Percentiles rank a stretch among this genome's conserved stretches.
phyloP scores from a whole-genome alignment of 2,888 invertebrate genomes.

The Pemphredon lugubris region DNA sequence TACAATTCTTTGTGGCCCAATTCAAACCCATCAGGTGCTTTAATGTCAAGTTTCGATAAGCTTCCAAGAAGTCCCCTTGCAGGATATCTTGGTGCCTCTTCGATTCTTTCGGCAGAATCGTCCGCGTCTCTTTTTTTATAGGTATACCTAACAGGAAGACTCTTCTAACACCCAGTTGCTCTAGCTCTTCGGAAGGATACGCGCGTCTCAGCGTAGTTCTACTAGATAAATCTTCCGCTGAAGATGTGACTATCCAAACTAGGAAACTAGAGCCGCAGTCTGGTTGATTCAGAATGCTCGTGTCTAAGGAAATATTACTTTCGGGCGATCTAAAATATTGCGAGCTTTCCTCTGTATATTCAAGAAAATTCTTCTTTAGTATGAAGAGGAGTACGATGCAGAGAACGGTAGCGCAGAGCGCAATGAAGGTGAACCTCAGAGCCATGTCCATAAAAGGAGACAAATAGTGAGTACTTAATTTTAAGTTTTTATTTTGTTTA shows the following conservation, averaged over 20 bases:
- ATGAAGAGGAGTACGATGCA: not conserved
- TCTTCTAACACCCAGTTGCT: constrained; percentile 84
- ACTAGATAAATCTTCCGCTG: constrained; percentile 87
- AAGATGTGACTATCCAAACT: constrained; percentile 87
- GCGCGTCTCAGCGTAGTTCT: constrained; percentile 88
- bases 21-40: constrained; percentile 92
- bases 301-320: not conserved
- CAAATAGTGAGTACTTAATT: too few species aligned
- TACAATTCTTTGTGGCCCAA: constrained; percentile 87
- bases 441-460: not conserved
- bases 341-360: too few species aligned
- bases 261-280: constrained; percentile 61
- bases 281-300: constrained; percentile 45
- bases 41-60: constrained; percentile 90
- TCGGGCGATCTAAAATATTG: too few species aligned
- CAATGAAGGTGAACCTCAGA: not conserved
- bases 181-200: constrained; percentile 84
- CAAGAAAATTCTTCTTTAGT: too few species aligned
- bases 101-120: constrained; percentile 85
- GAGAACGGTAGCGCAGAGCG: not conserved
- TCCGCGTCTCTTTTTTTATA: constrained; percentile 80
- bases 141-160: constrained; percentile 87
- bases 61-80: constrained; percentile 89
- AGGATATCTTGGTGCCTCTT: constrained; percentile 86
- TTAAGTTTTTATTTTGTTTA: too few species aligned